phyloP scores from a whole-genome alignment of 2,888 invertebrate genomes.

The Pyrrhia umbra region DNA sequence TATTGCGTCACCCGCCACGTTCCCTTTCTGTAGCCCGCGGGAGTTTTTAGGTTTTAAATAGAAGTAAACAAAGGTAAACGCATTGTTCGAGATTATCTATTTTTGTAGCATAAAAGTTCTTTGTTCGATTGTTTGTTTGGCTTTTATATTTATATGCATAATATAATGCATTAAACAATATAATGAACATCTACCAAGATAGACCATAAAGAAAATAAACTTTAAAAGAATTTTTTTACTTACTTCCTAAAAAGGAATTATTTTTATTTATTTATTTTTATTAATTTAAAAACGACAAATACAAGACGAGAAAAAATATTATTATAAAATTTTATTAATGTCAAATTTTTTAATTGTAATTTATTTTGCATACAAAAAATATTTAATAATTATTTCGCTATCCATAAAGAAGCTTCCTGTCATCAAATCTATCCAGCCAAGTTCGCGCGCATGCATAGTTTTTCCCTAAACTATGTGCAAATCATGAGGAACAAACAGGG shows the following conservation, averaged over 20 bases:
- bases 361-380: too few relatives aligned
- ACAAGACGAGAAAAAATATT: too few relatives aligned
- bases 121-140: conserved; percentile 54
- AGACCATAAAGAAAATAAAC: too few relatives aligned
- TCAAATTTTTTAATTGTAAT: background rate
- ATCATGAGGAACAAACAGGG: conserved; percentile 60
- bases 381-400: too few relatives aligned
- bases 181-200: background rate
- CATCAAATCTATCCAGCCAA: conserved; percentile 20
- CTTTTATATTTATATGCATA: conserved; percentile 2
- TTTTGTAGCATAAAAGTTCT: too few relatives aligned
- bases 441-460: conserved; percentile 60
- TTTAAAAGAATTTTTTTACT: too few relatives aligned
- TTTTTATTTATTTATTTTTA: too few relatives aligned
- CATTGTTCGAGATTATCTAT: conserved; percentile 45
- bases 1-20: conserved; percentile 56
- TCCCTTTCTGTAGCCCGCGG: conserved; percentile 64
- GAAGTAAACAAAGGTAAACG: conserved; percentile 60
- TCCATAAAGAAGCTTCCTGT: conserved; percentile 1
- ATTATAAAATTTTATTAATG: too few relatives aligned
- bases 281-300: too few relatives aligned
- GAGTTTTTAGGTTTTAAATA: conserved; percentile 63
- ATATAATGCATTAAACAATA: background rate
- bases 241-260: too few relatives aligned
- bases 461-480: conserved; percentile 64